A percentile compares a stretch with the other conserved stretches of the same genome.
These are phyloP conservation scores for Dendroctonus ponderosae DNA, from an alignment of 1,140 invertebrate species.

Conservation along the genomic window DNA sequence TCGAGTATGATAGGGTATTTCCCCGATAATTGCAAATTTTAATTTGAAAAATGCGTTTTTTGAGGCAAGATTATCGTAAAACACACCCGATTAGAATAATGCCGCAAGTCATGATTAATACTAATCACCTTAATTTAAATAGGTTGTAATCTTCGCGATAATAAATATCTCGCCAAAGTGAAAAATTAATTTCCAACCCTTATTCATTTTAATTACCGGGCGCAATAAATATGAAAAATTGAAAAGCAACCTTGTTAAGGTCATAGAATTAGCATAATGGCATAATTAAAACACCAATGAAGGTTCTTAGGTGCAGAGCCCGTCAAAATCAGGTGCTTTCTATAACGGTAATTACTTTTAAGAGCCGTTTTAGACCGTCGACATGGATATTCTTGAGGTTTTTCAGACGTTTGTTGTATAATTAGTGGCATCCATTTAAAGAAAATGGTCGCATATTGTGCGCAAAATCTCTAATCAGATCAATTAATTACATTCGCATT, in stretches of 20 bases:
- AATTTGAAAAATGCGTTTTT: too few relatives aligned
- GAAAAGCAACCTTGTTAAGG: slow-evolving; percentile 39
- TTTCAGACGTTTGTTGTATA: too few relatives aligned
- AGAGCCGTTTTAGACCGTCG: slow-evolving; percentile 22
- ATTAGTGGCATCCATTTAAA: too few relatives aligned
- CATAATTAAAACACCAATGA: slow-evolving; percentile 45
- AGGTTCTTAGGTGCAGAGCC: slow-evolving; percentile 43
- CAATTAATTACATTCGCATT: too few relatives aligned
- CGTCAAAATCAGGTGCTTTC: slow-evolving; percentile 43
- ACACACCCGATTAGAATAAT: too few relatives aligned
- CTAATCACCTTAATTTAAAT: slow-evolving; percentile 2
- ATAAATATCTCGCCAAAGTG: slow-evolving; percentile 24
- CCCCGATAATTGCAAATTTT: too few relatives aligned
- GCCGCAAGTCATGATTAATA: too few relatives aligned
- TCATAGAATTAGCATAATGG: slow-evolving; percentile 47
- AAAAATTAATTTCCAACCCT: slow-evolving; percentile 32
- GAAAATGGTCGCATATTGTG: too few relatives aligned
- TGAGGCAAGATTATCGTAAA: too few relatives aligned
- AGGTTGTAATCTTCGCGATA: slow-evolving; percentile 16
- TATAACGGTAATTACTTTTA: slow-evolving; percentile 38
- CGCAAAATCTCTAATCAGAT: too few relatives aligned
- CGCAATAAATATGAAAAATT: slow-evolving; percentile 39
- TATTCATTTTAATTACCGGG: slow-evolving; percentile 31
- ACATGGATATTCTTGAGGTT: not conserved
- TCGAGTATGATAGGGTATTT: too few relatives aligned